phyloP scores from a whole-genome alignment of 2,113 vertebrate species.

The Hemibagrus wyckioides region DNA sequence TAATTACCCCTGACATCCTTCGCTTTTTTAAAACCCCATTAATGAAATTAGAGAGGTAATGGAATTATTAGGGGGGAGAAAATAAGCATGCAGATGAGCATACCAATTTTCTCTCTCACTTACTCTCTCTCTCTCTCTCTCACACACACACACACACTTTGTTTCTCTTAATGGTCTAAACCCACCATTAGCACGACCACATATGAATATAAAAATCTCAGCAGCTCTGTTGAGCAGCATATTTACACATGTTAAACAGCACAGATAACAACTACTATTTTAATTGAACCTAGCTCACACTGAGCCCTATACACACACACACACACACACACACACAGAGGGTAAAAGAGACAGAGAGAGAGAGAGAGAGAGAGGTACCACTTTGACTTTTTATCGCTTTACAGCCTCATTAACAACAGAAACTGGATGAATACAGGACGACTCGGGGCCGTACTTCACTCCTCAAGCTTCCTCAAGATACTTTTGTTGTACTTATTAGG shows the following conservation, averaged over 20 bases:
- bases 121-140: constrained; percentile 3
- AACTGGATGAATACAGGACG: constrained; percentile 23
- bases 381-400: constrained; percentile 16
- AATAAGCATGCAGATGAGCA: constrained; percentile 47
- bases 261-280: constrained; percentile 11
- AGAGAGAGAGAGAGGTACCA: not conserved
- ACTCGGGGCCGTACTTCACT: constrained; percentile 15
- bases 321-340: constrained; percentile 6
- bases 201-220: constrained; percentile 14
- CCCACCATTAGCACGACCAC: not conserved
- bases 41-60: constrained; percentile 73
- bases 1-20: constrained; percentile 74
- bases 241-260: constrained; percentile 22
- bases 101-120: constrained; percentile 35
- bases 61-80: constrained; percentile 65
- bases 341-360: no score
- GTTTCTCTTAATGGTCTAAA: constrained; percentile 1
- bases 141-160: not conserved
- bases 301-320: not conserved
- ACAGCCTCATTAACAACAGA: constrained; percentile 35
- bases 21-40: constrained; percentile 61
- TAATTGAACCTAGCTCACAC: constrained; percentile 2
- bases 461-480: not conserved
- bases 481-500: not conserved
- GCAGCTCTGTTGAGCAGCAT: not conserved